A percentile compares a stretch with the other conserved stretches of the same genome.
Evolutionary conservation across 2,797 vertebrate species (phyloP).

Genomic region (Malacoraja senta): DNA sequence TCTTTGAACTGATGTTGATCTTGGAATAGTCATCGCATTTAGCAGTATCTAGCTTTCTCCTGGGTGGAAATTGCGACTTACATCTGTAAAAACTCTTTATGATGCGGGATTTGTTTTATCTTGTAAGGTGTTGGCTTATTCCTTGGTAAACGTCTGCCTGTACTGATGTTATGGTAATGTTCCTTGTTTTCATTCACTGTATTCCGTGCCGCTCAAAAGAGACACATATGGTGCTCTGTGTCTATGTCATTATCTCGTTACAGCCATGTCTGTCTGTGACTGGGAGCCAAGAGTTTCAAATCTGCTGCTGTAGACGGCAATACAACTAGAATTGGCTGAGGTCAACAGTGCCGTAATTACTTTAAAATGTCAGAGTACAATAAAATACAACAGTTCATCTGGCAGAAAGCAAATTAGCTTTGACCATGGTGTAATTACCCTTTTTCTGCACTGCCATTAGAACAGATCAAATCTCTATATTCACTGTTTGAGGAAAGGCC

Average conservation of each 20-base stretch:
- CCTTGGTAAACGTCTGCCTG: slow-evolving; percentile 62
- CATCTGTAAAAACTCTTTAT: slow-evolving; percentile 47
- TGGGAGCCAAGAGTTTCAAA: slow-evolving; percentile 61
- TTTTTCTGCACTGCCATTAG: slow-evolving; percentile 99
- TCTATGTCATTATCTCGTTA: slow-evolving; percentile 99
- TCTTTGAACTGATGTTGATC: slow-evolving; percentile 67
- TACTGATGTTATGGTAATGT: slow-evolving; percentile 71
- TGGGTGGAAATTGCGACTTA: slow-evolving; percentile 59
- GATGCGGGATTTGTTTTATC: neutral
- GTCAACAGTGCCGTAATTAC: slow-evolving; percentile 99
- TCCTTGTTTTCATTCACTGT: slow-evolving; percentile 71
- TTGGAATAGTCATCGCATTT: slow-evolving; percentile 61
- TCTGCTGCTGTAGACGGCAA: slow-evolving; percentile 87
- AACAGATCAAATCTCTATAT: slow-evolving; percentile 99
- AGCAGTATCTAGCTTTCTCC: slow-evolving; percentile 61
- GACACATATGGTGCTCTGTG: slow-evolving; percentile 98
- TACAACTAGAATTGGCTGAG: slow-evolving; percentile 99
- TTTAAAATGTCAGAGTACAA: slow-evolving; percentile 99
- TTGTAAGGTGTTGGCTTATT: slow-evolving; percentile 50
- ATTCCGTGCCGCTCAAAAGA: slow-evolving; percentile 76
- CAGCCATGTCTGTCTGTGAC: slow-evolving; percentile 88
- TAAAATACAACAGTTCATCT: slow-evolving; percentile 99
- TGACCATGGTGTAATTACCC: slow-evolving; percentile 99
- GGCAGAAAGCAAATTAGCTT: slow-evolving; percentile 99
- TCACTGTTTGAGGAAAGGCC: slow-evolving; percentile 99